Evolutionary conservation across 2,113 vertebrate genomes (phyloP), one percentile per base, ranked within the genome.

Genomic region (Galemys pyrenaicus): DNA sequence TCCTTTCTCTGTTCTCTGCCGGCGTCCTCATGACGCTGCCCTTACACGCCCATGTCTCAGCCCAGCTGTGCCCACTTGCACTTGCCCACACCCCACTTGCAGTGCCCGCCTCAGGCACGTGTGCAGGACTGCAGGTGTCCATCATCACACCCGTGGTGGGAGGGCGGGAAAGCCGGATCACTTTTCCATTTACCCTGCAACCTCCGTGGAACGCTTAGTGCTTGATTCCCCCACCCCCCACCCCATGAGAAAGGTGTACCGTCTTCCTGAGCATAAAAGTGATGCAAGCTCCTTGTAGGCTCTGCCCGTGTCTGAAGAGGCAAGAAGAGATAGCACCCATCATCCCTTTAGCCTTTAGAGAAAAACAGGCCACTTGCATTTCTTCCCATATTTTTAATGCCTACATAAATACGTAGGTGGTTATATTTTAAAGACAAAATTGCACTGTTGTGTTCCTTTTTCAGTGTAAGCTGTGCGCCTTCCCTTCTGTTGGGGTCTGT

Each of bases 361-460:
- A 51, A 78, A 73, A 75, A 68, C 35, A 15, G 39, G 79, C 35
- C 17, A 30, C 68, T 86, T 41, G 44, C 8, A 28, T 44, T 49
- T 89, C 10, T 84, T 71, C 67, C n/a, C 11, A 75, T 9, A 80
- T 6, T 82, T 46, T 26, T 9, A 87, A 0, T 35, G 5, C 1
- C 1, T 9, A 11, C 0, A 5, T n/a, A 28, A 56, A 39, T 39
- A 35, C 2, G 1, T 26, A 7, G 22, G 28, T 65, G 7, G 9
- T 19, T 37, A 0, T 32, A 41, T 89, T 41, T 81, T 60, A 58
- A 46, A 83, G 44, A 13, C 68, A 10, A 39, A 82, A 64, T 64
- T 70, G 24, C 6, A 49, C 20, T 71, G 6, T 37, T 32, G 5
- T 49, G 26, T 64, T 49, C 39, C 39, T 3, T 51, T 19, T 58